Base-by-base conservation (phyloP, 1,140 invertebrate genomes). In the Stegodyphus dumicola region DNA sequence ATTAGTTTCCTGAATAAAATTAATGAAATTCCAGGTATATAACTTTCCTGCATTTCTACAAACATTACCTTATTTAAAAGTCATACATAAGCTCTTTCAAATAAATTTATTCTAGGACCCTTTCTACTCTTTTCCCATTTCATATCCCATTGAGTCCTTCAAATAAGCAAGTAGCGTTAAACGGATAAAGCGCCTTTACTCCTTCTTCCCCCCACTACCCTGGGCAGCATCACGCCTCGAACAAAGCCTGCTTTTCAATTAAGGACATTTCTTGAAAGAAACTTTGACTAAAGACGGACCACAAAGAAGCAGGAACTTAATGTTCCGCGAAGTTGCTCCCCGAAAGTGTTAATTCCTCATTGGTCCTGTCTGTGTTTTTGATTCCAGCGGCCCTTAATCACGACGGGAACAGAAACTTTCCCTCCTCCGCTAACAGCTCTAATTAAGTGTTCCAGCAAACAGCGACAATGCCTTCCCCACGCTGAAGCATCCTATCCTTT, bases 391-490 rank as follows among this genome's bases (percentile, higher is more conserved):
- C 33, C 33, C 33, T 33, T 33, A 33, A 33, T 33, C 33, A 33
- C 33, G 33, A 3, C 33, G 33, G 33, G 33, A 33, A 13, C 66
- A 13, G 48, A 75, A 75, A 75, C 73, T 75, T 60, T 60, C 52
- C 60, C 60, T 53, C 17, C 18, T 11, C 18, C 33, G 54, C 18
- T 18, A 33, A 54, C 56, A 48, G 33, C 66, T 66, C 60, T 77
- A 77, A 77, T 77, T 77, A 77, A 77, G 48, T 65, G 75, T 77
- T 65, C 60, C 48, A 51, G 13, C 75, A 65, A 77, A n/a, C 33
- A 77, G 51, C 60, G 64, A 77, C 56, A 66, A 15, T 48, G 51
- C 56, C 56, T 17, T 64, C 48, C 60, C 15, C 17, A 6, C 48
- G 33, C 56, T 65, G 13, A 11, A n/a, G 56, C 33, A 56, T 54